phyloP scores from a whole-genome alignment of 2,113 vertebrate species.

The Aspidoscelis tigris region DNA sequence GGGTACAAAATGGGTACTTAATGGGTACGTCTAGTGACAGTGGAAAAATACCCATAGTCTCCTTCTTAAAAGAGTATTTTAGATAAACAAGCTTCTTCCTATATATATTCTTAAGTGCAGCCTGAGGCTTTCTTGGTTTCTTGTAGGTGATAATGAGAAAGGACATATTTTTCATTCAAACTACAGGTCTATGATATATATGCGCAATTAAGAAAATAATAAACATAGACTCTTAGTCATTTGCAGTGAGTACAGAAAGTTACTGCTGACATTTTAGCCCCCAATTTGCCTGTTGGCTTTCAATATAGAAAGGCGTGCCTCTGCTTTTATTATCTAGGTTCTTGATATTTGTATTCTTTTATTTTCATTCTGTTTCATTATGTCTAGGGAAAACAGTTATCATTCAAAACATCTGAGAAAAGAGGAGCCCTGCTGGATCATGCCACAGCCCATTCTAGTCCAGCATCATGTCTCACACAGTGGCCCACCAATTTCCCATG shows the following conservation, averaged over 20 bases:
- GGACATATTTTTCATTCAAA: slow-evolving; percentile 17
- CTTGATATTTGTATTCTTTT: background rate
- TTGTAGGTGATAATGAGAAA: background rate
- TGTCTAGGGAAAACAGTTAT: no score
- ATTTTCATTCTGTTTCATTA: background rate
- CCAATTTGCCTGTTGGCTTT: background rate
- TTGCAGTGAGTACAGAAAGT: background rate
- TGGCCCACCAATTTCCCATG: no score
- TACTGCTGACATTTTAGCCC: slow-evolving; percentile 6
- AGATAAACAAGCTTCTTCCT: background rate
- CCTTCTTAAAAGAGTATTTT: background rate
- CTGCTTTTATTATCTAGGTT: background rate
- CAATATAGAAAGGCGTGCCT: background rate
- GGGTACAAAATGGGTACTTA: no score
- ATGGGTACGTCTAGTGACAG: no score
- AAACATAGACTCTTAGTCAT: fast-evolving
- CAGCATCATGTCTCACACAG: no score
- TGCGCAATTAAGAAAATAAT: background rate
- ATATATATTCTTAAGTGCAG: background rate
- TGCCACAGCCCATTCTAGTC: no score
- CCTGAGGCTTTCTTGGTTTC: background rate
- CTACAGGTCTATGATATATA: background rate
- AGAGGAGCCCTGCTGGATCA: no score
- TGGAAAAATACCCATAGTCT: background rate
- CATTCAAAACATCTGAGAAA: no score